Conservation (phyloP, 2,888 invertebrate species). For the Eulithis testata region DNA sequence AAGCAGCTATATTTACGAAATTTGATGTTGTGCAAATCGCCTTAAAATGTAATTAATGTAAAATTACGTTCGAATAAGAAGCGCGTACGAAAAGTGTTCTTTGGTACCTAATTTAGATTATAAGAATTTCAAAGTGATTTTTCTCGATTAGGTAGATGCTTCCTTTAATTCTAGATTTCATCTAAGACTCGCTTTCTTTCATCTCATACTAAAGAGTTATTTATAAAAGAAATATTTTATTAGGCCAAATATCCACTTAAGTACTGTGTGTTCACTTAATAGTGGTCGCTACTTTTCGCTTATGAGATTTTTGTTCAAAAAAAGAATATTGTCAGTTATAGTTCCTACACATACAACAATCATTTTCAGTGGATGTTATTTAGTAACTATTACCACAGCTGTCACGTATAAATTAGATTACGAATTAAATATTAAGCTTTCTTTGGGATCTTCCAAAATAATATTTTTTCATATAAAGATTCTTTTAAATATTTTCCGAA, state of each 20-base stretch:
- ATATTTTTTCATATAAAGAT: constrained; percentile 8
- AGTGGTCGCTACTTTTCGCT: too few species aligned
- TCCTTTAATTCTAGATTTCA: constrained; percentile 42
- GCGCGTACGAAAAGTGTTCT: constrained; percentile 34
- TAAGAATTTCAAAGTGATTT: constrained; percentile 44
- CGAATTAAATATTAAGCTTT: constrained; percentile 13
- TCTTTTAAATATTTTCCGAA: constrained; percentile 9
- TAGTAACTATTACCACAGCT: not conserved
- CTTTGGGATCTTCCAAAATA: constrained; percentile 36
- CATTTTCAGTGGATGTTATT: too few species aligned
- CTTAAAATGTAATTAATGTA: constrained; percentile 13
- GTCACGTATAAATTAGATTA: not conserved
- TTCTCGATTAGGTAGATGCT: constrained; percentile 47
- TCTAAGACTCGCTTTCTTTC: constrained; percentile 44
- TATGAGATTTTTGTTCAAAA: too few species aligned
- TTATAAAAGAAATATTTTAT: constrained; percentile 17
- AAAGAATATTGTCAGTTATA: too few species aligned
- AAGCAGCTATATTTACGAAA: not conserved
- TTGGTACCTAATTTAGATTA: constrained; percentile 44
- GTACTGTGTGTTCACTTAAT: too few species aligned
- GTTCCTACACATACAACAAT: too few species aligned
- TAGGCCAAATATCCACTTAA: constrained; percentile 9
- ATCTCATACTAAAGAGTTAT: constrained; percentile 27
- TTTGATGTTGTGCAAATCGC: constrained; percentile 11
- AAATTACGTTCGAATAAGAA: constrained; percentile 13